phyloP scores from a whole-genome alignment of 2,888 invertebrate genomes.

The Bhutanitis thaidina region DNA sequence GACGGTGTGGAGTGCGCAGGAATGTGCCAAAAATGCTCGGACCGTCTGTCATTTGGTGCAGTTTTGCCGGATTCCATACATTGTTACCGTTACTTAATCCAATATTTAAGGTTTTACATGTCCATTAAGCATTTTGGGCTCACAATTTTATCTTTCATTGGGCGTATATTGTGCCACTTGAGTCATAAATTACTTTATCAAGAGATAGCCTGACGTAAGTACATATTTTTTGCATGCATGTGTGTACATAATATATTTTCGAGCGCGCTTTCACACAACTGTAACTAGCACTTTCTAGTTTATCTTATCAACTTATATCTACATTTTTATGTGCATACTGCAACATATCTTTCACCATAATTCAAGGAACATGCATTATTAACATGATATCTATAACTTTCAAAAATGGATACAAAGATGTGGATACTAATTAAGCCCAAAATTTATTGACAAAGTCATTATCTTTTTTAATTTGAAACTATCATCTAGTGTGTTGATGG shows the following conservation, averaged over 20 bases:
- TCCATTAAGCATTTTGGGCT: constrained; percentile 22
- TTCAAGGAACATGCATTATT: constrained; percentile 15
- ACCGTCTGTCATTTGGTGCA: constrained; percentile 32
- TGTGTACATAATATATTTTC: constrained; percentile 28
- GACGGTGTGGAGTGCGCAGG: constrained; percentile 55
- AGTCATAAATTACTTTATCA: constrained; percentile 39
- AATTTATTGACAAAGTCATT: too few species aligned
- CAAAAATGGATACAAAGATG: too few species aligned
- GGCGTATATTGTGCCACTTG: constrained; percentile 33
- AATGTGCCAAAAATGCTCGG: constrained; percentile 48
- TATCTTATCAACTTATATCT: constrained; percentile 35
- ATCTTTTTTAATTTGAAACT: too few species aligned
- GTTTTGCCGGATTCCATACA: constrained; percentile 30
- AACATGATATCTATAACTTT: too few species aligned
- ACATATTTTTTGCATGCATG: constrained; percentile 30
- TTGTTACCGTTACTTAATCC: constrained; percentile 30
- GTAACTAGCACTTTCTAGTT: constrained; percentile 30
- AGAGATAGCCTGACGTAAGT: constrained; percentile 37
- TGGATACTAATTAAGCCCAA: too few species aligned
- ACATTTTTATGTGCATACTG: constrained; percentile 23
- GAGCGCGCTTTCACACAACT: constrained; percentile 26
- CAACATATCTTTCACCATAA: constrained; percentile 19
- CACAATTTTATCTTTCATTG: constrained; percentile 23
- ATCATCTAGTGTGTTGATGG: too few species aligned
- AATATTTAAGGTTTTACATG: constrained; percentile 20